phyloP scores from a whole-genome alignment of 1,140 invertebrate genomes.

The Himalopsyche phryganea region DNA sequence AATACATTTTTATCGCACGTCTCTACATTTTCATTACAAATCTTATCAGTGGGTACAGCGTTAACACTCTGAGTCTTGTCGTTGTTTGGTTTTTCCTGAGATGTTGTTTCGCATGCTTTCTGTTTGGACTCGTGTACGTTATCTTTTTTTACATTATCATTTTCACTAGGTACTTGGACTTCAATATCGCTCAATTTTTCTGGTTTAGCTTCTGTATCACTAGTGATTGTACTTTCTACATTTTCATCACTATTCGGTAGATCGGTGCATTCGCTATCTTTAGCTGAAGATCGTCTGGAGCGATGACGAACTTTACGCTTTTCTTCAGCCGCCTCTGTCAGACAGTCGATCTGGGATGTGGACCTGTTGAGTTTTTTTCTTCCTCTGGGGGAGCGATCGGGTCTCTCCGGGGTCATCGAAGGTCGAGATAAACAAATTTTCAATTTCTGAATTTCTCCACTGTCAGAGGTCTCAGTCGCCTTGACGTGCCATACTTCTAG shows the following conservation, averaged over 20 bases:
- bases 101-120: no score
- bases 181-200: neutral
- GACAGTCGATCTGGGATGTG: constrained; percentile 10
- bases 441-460: constrained; percentile 30
- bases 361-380: constrained; percentile 15
- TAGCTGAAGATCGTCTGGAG: constrained; percentile 20
- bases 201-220: no score
- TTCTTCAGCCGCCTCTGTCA: constrained; percentile 20
- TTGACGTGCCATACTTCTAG: constrained; percentile 31
- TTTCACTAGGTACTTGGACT: no score
- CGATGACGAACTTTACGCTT: constrained; percentile 21
- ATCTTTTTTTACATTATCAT: no score
- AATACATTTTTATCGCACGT: neutral
- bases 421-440: constrained; percentile 32
- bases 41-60: no score
- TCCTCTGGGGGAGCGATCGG: constrained; percentile 18
- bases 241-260: neutral
- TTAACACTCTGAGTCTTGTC: no score
- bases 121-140: no score
- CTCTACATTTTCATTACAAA: neutral
- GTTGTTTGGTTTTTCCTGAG: no score
- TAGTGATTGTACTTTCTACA: neutral
- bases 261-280: constrained; percentile 3
- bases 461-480: constrained; percentile 22
- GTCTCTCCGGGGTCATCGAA: constrained; percentile 13